phyloP scores from a whole-genome alignment of 2,888 invertebrate species.

The Campopleginae sp. region DNA sequence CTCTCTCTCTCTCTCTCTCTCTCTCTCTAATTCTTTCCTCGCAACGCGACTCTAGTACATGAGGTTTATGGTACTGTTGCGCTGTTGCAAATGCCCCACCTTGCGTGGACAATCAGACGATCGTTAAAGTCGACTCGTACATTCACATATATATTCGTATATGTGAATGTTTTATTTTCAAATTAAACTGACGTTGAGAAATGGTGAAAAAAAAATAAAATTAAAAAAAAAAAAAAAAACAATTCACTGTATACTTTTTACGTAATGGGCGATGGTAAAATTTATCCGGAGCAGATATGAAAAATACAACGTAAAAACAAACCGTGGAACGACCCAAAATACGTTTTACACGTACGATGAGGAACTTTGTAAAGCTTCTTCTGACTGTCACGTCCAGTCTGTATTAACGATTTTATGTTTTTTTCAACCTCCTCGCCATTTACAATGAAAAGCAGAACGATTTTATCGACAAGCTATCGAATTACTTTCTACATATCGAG shows the following conservation, averaged over 20 bases:
- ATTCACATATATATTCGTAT: no score
- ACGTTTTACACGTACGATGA: background rate
- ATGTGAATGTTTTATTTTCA: background rate
- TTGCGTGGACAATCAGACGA: conserved; percentile 16
- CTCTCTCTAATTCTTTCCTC: conserved; percentile 20
- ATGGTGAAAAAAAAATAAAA: background rate
- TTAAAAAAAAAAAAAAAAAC: background rate
- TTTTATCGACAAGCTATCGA: conserved; percentile 41
- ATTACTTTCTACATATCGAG: background rate
- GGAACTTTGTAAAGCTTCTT: background rate
- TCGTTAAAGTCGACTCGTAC: conserved; percentile 15
- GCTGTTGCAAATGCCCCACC: conserved; percentile 21
- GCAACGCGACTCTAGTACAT: conserved; percentile 1
- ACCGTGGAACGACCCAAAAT: conserved; percentile 14
- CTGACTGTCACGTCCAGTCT: conserved; percentile 11
- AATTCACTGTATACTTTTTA: background rate
- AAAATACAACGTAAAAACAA: background rate
- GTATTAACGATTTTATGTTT: conserved; percentile 21
- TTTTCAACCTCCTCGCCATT: conserved; percentile 42
- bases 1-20: no score
- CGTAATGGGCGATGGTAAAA: background rate
- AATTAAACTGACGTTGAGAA: background rate
- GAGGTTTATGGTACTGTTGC: conserved; percentile 9
- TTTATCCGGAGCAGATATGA: background rate
- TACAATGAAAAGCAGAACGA: conserved; percentile 48